Percentiles rank a stretch among this genome's conserved stretches.
Conservation (phyloP, 2,113 vertebrate species). For the Nothoprocta perdicaria region DNA sequence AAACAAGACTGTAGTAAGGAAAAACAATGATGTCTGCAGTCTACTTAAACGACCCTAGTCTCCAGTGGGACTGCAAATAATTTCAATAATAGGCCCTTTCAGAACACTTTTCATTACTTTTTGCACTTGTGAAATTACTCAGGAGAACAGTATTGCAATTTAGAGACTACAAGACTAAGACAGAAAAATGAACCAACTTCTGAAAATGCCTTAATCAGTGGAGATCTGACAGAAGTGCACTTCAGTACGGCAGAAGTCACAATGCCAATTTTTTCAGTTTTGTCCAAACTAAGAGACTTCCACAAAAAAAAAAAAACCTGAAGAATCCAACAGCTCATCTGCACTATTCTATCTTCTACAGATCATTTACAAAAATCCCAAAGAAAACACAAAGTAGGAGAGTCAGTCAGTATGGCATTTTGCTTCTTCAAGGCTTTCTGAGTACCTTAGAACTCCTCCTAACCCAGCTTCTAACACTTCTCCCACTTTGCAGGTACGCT, state of each 20-base stretch:
- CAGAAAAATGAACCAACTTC: slow-evolving; percentile 49
- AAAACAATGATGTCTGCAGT: background rate
- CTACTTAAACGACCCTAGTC: slow-evolving; percentile 28
- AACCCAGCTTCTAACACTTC: background rate
- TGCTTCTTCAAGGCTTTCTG: background rate
- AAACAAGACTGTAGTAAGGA: slow-evolving; percentile 13
- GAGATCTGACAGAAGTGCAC: background rate
- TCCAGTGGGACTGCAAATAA: slow-evolving; percentile 46
- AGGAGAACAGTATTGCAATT: slow-evolving; percentile 3
- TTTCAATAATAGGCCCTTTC: slow-evolving; percentile 37
- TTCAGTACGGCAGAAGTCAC: background rate
- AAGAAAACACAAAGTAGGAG: background rate
- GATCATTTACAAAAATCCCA: background rate
- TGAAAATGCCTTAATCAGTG: slow-evolving; percentile 42
- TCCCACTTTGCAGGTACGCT: background rate
- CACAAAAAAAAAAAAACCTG: background rate
- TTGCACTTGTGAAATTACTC: slow-evolving; percentile 35
- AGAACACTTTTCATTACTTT: slow-evolving; percentile 54
- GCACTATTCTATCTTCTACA: background rate
- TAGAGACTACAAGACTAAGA: background rate
- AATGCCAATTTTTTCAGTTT: slow-evolving; percentile 6
- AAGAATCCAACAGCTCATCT: background rate
- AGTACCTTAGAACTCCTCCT: background rate
- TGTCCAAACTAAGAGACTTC: background rate
- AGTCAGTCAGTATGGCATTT: rapidly evolving